Conservation (phyloP, 2,888 invertebrate genomes). For the Cantharis flavilabris region DNA sequence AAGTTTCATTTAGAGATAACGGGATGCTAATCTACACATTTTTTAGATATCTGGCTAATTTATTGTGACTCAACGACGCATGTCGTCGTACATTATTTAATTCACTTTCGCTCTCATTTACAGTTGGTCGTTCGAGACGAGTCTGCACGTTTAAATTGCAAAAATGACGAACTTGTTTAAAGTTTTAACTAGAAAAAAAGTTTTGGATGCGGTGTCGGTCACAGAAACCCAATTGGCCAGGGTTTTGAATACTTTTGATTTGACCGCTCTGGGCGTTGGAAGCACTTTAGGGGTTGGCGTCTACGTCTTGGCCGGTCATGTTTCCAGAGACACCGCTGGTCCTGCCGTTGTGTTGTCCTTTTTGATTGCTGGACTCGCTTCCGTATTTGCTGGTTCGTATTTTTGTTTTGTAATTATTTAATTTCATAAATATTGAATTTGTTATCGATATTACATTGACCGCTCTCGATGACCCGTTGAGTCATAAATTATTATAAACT, state of each 20-base stretch:
- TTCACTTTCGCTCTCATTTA: neutral
- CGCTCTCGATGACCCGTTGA: neutral
- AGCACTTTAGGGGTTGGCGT: conserved; percentile 89
- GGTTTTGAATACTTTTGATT: conserved; percentile 78
- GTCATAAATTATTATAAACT: neutral
- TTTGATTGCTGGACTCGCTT: conserved; percentile 85
- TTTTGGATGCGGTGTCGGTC: conserved; percentile 45
- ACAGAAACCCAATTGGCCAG: conserved; percentile 62
- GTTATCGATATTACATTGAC: neutral
- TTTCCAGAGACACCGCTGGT: conserved; percentile 79
- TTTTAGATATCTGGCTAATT: neutral
- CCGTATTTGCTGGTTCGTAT: conserved; percentile 80
- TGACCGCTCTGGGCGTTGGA: conserved; percentile 82
- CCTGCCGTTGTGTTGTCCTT: conserved; percentile 87
- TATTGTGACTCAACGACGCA: neutral
- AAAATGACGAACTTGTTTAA: conserved; percentile 45
- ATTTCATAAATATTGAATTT: neutral
- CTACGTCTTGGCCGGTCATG: conserved; percentile 85
- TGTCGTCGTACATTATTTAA: neutral
- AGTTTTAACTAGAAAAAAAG: conserved; percentile 49
- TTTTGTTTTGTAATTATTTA: conserved; percentile 25
- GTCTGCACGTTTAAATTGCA: neutral
- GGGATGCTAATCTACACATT: neutral
- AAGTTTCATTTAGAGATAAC: neutral
- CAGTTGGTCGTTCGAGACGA: neutral